phyloP scores from a whole-genome alignment of 2,113 vertebrate species.

The Ammodytes marinus region DNA sequence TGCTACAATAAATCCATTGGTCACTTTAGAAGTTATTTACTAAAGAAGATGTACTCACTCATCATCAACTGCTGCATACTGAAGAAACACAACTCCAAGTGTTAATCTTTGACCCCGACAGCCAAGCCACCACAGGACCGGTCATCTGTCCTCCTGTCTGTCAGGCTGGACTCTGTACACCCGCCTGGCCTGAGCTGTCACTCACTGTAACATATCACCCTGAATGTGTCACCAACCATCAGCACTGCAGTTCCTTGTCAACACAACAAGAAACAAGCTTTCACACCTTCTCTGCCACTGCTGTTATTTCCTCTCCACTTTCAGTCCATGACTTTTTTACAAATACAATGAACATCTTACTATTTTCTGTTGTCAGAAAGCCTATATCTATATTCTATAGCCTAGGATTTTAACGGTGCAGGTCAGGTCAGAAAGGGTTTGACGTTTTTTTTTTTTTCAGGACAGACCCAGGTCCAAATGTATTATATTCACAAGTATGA shows the following conservation, averaged over 20 bases:
- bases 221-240: constrained; percentile 52
- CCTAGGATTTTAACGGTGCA: neutral
- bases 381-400: neutral
- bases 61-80: neutral
- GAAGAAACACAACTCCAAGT: neutral
- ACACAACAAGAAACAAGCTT: constrained; percentile 37
- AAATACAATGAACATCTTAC: neutral
- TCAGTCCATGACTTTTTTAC: neutral
- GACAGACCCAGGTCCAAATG: too few relatives aligned
- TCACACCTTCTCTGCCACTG: constrained; percentile 38
- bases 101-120: constrained; percentile 16
- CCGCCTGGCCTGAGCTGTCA: constrained; percentile 46
- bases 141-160: constrained; percentile 14
- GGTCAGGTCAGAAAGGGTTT: too few relatives aligned
- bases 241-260: constrained; percentile 24
- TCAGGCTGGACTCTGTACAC: constrained; percentile 36
- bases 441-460: too few relatives aligned
- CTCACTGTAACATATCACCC: constrained; percentile 48
- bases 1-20: neutral
- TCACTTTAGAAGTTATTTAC: neutral
- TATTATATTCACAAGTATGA: too few relatives aligned
- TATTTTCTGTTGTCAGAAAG: neutral
- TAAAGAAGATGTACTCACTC: neutral
- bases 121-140: neutral
- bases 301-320: constrained; percentile 25